Percentiles rank a stretch among this genome's conserved stretches.
Conservation (phyloP, 2,888 invertebrate genomes). For the Choristoneura rosaceana region DNA sequence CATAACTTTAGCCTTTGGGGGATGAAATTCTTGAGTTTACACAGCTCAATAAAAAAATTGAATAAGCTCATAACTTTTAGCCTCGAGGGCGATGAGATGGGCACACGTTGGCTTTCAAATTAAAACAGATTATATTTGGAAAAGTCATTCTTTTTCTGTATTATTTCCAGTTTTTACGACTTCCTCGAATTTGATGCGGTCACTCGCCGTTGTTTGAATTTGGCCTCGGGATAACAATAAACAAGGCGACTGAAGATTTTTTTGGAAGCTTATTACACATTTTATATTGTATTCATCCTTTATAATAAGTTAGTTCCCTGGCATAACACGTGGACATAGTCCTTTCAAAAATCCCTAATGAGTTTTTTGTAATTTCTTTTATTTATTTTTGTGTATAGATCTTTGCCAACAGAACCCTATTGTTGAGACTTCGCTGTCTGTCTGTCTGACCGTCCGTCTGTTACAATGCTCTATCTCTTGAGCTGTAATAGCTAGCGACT, state of each 20-base stretch:
- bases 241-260: background rate
- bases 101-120: constrained; percentile 28
- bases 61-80: constrained; percentile 24
- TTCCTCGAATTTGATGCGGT: constrained; percentile 1
- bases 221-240: background rate
- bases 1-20: constrained; percentile 12
- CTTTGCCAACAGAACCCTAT: no score
- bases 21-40: constrained; percentile 27
- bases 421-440: no score
- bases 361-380: no score
- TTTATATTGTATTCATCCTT: background rate
- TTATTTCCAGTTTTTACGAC: constrained; percentile 12
- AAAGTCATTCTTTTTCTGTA: constrained; percentile 13
- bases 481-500: no score
- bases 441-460: no score
- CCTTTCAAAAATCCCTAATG: no score
- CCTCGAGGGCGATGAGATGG: constrained; percentile 10
- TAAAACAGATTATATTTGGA: constrained; percentile 26
- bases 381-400: no score
- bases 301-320: no score
- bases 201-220: background rate
- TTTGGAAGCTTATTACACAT: background rate
- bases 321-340: no score
- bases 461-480: no score
- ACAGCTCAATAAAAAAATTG: constrained; percentile 26